phyloP scores from a whole-genome alignment of 2,797 vertebrate genomes.

The Falco concolor region DNA sequence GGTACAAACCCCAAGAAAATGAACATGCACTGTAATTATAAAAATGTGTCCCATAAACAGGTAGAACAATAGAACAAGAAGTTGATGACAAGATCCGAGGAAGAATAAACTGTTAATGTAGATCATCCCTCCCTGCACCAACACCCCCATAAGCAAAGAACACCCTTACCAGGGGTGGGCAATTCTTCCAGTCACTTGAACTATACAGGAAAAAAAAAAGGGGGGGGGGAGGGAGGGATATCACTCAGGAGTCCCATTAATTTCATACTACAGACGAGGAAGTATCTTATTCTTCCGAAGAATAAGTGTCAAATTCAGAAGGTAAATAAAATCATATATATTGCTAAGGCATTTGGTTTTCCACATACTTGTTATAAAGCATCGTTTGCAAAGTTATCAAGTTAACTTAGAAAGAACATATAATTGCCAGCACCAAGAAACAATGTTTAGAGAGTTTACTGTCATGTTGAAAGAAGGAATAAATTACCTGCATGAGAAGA shows the following conservation, averaged over 20 bases:
- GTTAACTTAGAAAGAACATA: background rate
- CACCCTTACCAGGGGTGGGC: background rate
- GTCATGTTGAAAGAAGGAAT: background rate
- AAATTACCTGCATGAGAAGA: background rate
- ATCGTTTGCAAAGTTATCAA: background rate
- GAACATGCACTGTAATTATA: background rate
- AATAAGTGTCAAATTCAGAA: background rate
- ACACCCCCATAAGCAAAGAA: fast-evolving
- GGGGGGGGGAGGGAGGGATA: background rate
- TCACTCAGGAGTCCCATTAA: background rate
- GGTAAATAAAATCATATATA: background rate
- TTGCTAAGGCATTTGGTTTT: background rate
- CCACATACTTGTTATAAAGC: background rate
- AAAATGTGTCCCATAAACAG: background rate
- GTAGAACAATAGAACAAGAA: background rate
- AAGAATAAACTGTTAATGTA: background rate
- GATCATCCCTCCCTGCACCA: background rate
- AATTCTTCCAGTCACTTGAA: background rate
- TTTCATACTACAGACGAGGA: background rate
- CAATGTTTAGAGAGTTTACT: background rate
- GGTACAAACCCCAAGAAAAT: background rate
- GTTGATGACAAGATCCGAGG: background rate
- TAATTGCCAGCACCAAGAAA: background rate
- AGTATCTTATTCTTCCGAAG: background rate
- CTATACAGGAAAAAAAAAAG: background rate